Percentiles rank a stretch among this genome's conserved stretches.
Conservation (phyloP, 2,888 invertebrate species). For the Himalopsyche kuldschensis region DNA sequence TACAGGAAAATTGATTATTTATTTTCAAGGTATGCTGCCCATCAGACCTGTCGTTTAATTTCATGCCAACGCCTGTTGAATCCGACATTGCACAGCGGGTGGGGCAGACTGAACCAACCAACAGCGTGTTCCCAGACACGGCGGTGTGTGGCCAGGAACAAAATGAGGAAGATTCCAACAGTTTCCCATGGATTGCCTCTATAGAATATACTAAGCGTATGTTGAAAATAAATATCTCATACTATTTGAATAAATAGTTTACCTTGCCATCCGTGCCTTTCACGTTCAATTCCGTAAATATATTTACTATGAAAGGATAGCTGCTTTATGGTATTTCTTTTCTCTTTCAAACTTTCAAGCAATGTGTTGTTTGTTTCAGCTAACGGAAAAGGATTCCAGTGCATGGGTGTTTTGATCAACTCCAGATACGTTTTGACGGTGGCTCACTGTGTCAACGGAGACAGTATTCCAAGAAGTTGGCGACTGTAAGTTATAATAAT, state of each 20-base stretch:
- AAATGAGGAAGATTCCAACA: slow-evolving; percentile 61
- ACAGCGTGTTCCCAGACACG: slow-evolving; percentile 50
- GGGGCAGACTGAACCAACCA: slow-evolving; percentile 24
- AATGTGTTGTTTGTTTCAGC: slow-evolving; percentile 55
- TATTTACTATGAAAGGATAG: too few relatives aligned
- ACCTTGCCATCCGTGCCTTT: too few relatives aligned
- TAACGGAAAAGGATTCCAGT: slow-evolving; percentile 65
- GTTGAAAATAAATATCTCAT: slow-evolving; percentile 40
- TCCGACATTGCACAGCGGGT: background rate
- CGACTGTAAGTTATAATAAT: slow-evolving; percentile 54
- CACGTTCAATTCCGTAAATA: too few relatives aligned
- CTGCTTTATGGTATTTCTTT: too few relatives aligned
- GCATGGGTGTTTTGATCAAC: slow-evolving; percentile 73
- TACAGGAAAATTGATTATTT: background rate
- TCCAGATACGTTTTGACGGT: slow-evolving; percentile 72
- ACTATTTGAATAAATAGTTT: too few relatives aligned
- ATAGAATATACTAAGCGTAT: slow-evolving; percentile 67
- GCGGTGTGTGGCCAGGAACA: slow-evolving; percentile 66
- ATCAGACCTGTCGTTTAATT: background rate
- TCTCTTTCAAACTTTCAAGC: too few relatives aligned
- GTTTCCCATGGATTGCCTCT: slow-evolving; percentile 74
- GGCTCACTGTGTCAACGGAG: slow-evolving; percentile 72
- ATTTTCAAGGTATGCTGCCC: slow-evolving; percentile 4
- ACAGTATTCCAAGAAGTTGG: slow-evolving; percentile 66
- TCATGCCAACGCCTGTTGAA: background rate